These are phyloP conservation scores for Eupleurogrammus muticus DNA, from an alignment of 2,797 vertebrate species.

Conservation along the genomic window DNA sequence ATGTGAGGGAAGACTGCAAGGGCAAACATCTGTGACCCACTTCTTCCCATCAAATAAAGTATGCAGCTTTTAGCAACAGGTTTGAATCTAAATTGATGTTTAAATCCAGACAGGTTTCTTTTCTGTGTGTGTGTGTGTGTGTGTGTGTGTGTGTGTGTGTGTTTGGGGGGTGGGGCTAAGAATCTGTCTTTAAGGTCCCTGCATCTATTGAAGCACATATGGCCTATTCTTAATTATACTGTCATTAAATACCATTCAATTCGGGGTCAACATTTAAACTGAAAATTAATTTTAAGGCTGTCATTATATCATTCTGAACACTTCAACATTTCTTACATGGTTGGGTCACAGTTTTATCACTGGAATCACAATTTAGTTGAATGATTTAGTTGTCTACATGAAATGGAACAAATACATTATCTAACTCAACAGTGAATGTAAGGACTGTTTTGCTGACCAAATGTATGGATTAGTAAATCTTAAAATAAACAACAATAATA, in stretches of 20 bases:
- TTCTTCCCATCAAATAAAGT: conserved; percentile 84
- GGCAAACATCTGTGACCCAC: conserved; percentile 88
- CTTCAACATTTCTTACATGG: conserved; percentile 36
- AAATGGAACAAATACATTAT: conserved; percentile 10
- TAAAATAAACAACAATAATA: conserved; percentile 6
- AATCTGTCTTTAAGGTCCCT: conserved; percentile 75
- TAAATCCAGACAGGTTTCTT: conserved; percentile 84
- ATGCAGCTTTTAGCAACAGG: conserved; percentile 85
- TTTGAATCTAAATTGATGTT: conserved; percentile 90
- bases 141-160: conserved; percentile 4
- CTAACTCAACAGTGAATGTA: not conserved
- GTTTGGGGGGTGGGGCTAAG: conserved; percentile 54
- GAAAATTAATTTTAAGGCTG: conserved; percentile 65
- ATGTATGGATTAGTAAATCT: not conserved
- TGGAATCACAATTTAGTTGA: conserved; percentile 33
- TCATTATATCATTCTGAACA: conserved; percentile 55
- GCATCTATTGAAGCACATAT: conserved; percentile 70
- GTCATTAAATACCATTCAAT: conserved; percentile 69
- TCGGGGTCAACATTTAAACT: conserved; percentile 58
- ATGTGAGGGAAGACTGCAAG: conserved; percentile 83
- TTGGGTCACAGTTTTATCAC: conserved; percentile 14
- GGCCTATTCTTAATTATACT: conserved; percentile 74
- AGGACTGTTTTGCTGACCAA: not conserved
- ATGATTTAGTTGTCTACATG: conserved; percentile 4
- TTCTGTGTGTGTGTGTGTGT: conserved; percentile 56